Base-by-base conservation (phyloP, 37 sponge, comb jelly and placozoan genomes). In the Cliona cf. orientalis region DNA sequence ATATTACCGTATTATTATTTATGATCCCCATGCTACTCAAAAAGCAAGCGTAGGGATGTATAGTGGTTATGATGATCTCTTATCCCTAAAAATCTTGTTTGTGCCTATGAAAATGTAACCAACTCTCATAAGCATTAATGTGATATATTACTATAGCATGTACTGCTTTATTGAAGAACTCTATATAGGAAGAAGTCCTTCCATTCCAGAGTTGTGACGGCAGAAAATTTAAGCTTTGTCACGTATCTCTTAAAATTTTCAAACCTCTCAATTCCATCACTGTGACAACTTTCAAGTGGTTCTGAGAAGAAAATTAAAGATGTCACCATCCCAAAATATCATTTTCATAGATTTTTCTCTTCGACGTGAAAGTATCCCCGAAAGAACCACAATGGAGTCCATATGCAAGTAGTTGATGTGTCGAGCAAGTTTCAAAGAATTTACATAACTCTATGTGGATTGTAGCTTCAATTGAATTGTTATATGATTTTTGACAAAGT, bases 121-220 rank as follows among this genome's bases (percentile, higher is more conserved):
- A n/a, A n/a, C n/a, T n/a, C n/a, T n/a, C n/a, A n/a, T n/a, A n/a
- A n/a, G n/a, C n/a, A n/a, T n/a, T n/a, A n/a, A n/a, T n/a, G n/a
- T n/a, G n/a, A n/a, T n/a, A n/a, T n/a, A 71, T 21, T 26, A 0
- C n/a, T 46, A 36, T 39, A 56, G 36, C 14, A 31, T 35, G 29
- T 61, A 92, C 88, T 68, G 87, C 49, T 49, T 82, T 68, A 12
- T 70, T 22, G 42, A 93, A 93, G 66, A 78, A 86, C 31, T 68
- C 19, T n/a, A n/a, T n/a, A n/a, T 11, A 94, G 69, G 70, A 94
- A 87, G 77, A 79, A 87, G 6, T 83, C 33, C 60, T 90, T 86
- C 88, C 89, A 95, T 19, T 66, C 66, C 22, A 66, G 42, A 69
- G 85, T 79, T 6, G 77, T 75, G 11, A 95, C 39, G 0, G 79